These are phyloP conservation scores for Eubasilissa regina DNA, from an alignment of 1,140 invertebrate genomes.

Conservation along the genomic window DNA sequence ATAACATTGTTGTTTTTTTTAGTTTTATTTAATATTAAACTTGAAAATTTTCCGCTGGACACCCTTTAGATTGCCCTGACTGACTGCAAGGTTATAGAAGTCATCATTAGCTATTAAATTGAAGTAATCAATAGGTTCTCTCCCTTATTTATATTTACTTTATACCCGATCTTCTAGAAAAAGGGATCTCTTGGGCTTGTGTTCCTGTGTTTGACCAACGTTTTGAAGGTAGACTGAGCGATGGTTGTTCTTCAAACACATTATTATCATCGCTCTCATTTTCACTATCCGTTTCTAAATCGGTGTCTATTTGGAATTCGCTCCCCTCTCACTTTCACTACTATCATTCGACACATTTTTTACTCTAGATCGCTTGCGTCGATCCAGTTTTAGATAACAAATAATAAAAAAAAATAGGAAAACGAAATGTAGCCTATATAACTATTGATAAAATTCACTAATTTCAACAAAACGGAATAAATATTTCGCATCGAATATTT, in stretches of 20 bases:
- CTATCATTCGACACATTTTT: constrained; percentile 6
- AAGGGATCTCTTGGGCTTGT: constrained; percentile 23
- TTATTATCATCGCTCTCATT: no score
- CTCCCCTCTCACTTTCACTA: constrained; percentile 17
- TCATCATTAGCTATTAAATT: constrained; percentile 30
- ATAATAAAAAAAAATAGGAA: no score
- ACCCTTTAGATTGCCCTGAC: constrained; percentile 21
- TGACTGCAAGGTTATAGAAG: constrained; percentile 9
- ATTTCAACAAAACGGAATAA: no score
- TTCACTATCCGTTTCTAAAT: no score
- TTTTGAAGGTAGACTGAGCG: constrained; percentile 20
- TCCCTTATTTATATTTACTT: constrained; percentile 9
- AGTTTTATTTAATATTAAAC: no score
- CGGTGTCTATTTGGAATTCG: constrained; percentile 22
- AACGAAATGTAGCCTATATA: no score
- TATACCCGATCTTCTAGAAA: background rate
- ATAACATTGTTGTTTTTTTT: no score
- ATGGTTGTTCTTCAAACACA: constrained; percentile 9
- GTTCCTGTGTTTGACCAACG: background rate
- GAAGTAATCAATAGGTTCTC: constrained; percentile 32
- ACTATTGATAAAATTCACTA: no score
- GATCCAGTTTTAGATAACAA: no score
- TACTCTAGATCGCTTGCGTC: constrained; percentile 6
- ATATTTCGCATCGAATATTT: no score
- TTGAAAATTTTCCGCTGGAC: no score